Evolutionary conservation across 2,888 invertebrate species (phyloP), one percentile per base, ranked within the genome.

Genomic region (Cryptus armator): DNA sequence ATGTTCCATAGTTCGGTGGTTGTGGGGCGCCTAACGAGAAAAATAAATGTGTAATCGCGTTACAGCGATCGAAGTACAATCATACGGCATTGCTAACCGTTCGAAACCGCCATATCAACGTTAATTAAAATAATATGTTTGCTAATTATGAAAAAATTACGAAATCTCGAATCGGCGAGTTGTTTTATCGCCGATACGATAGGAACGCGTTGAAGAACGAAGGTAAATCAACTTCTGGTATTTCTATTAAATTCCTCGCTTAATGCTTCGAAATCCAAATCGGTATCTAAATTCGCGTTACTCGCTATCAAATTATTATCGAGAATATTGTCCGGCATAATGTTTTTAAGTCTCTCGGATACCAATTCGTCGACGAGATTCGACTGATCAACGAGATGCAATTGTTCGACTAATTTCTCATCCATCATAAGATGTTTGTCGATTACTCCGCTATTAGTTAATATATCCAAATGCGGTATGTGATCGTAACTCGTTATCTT

Each of bases 181-280:
- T 3, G 24, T 24, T 3, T 24, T 24, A 24, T 24, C 24, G 10
- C 12, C 56, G 56, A 12, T 56, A 24, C 24, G 24, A 56, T 56
- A 24, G 24, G 19, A 56, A 24, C 24, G 19, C 56, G 71, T 48
- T 14, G 48, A 59, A 53, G 19, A 16, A 16, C 7, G 14, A 51
- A 66, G 67, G 64, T 79, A 67, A 91, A 92, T 93, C 92, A 93
- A 88, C 93, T 92, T 70, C 91, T 91, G 32, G 92, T 92, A 85
- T 91, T 93, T 81, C 92, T 89, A 81, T 91, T 92, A 72, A 94
- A 94, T 87, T 94, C 93, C 77, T 93, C 92, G 71, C 91, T 93
- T 24, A 94, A 87, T 56, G 92, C 92, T 51, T 92, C 93, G 83
- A 94, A 94, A 87, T 93, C 93, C 12, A 93, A 88, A 64, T 93